These are phyloP conservation scores for Porphyrio hochstetteri DNA, from an alignment of 2,113 vertebrate species.

Conservation along the genomic window DNA sequence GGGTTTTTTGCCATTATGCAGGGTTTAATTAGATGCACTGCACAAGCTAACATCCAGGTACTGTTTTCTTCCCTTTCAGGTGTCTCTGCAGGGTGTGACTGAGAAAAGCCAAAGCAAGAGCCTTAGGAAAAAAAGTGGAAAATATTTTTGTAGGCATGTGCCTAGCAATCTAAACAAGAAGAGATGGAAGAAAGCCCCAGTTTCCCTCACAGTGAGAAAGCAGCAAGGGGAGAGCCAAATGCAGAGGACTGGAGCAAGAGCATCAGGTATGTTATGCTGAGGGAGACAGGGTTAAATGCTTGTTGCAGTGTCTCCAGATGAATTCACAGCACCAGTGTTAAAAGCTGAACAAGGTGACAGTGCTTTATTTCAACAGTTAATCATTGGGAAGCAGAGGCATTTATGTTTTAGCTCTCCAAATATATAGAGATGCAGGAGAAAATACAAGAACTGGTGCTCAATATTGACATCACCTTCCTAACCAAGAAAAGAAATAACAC, in stretches of 20 bases:
- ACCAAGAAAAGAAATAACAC: constrained; percentile 37
- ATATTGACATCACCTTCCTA: neutral
- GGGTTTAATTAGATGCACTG: constrained; percentile 54
- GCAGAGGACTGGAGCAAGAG: neutral
- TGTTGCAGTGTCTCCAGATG: neutral
- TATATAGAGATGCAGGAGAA: neutral
- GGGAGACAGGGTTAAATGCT: neutral
- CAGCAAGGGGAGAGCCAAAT: neutral
- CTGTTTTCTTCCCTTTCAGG: constrained; percentile 44
- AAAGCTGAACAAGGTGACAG: neutral
- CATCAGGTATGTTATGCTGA: fast-evolving
- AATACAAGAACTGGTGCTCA: neutral
- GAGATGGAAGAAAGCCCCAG: neutral
- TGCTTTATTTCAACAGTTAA: constrained; percentile 42
- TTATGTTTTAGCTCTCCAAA: constrained; percentile 9
- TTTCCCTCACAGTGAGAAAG: constrained; percentile 3
- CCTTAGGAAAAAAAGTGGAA: neutral
- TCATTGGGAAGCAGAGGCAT: constrained; percentile 40
- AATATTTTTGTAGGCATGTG: neutral
- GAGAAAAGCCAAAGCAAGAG: constrained; percentile 17
- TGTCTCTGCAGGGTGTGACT: neutral
- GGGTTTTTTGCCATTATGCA: constrained; percentile 52
- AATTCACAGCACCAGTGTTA: neutral
- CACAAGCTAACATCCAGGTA: constrained; percentile 32
- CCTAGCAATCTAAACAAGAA: neutral